A percentile compares a stretch with the other conserved stretches of the same genome.
phyloP scores from a whole-genome alignment of 1,140 invertebrate genomes.

The Rhizoglyphus robini region DNA sequence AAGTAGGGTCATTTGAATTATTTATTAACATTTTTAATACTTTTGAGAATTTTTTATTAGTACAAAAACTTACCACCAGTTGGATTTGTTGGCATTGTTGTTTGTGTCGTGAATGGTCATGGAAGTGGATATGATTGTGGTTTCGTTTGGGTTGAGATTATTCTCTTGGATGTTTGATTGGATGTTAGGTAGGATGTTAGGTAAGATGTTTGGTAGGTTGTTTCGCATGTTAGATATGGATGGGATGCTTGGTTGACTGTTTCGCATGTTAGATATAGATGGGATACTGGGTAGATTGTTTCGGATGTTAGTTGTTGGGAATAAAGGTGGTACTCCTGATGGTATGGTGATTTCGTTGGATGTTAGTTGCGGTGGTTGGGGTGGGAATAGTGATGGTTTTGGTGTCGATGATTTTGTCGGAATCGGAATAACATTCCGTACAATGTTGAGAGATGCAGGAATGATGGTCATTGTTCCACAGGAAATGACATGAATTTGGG shows the following conservation, averaged over 20 bases:
- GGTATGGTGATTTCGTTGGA: not conserved
- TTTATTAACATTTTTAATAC: no score
- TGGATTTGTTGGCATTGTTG: conserved; percentile 6
- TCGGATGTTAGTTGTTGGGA: not conserved
- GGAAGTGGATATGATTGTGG: not conserved
- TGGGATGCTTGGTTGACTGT: not conserved
- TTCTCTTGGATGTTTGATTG: no score
- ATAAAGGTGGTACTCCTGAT: not conserved
- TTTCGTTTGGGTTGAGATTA: not conserved
- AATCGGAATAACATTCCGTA: not conserved
- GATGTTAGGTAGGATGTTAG: no score
- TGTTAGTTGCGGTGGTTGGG: not conserved
- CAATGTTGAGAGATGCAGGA: not conserved
- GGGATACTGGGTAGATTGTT: not conserved
- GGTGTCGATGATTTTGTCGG: no score
- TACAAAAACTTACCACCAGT: conserved; percentile 11
- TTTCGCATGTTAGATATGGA: not conserved
- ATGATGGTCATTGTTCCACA: conserved; percentile 11
- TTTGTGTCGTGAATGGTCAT: not conserved
- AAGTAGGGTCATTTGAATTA: no score
- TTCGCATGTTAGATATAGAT: not conserved
- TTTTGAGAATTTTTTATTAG: no score
- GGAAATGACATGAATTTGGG: no score
- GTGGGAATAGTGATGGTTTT: not conserved
- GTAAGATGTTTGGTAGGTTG: no score